Evolutionary conservation across 2,888 invertebrate species (phyloP).

Genomic region (Pristionchus maxplancki): DNA sequence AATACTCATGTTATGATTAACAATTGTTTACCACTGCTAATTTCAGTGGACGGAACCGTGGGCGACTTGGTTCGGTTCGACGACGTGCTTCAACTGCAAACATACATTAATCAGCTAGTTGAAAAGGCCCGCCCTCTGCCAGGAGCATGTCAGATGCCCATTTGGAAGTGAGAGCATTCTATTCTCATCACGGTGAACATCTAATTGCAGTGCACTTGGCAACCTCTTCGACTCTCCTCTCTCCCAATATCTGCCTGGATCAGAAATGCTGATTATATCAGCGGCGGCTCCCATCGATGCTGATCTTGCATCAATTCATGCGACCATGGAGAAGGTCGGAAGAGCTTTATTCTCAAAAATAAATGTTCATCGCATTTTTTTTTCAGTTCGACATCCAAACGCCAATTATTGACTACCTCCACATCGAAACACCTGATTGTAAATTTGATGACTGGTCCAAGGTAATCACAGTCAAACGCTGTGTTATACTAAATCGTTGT

Average conservation of each 20-base stretch:
- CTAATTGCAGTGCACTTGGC: background rate
- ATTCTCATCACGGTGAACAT: background rate
- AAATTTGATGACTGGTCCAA: background rate
- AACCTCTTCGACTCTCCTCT: background rate
- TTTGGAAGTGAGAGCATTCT: background rate
- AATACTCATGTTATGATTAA: no score
- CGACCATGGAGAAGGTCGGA: background rate
- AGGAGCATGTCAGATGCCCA: conserved; percentile 14
- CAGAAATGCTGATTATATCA: background rate
- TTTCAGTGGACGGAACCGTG: background rate
- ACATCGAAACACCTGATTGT: conserved; percentile 2
- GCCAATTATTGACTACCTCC: conserved; percentile 26
- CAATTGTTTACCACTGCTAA: background rate
- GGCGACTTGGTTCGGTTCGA: background rate
- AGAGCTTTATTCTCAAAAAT: background rate
- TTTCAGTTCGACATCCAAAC: conserved; percentile 37
- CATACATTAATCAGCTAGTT: background rate
- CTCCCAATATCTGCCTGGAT: background rate
- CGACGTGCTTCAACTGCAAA: background rate
- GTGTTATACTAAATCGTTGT: background rate
- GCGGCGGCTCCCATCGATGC: background rate
- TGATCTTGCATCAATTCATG: background rate
- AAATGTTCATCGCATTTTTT: background rate
- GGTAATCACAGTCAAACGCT: background rate
- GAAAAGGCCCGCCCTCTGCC: background rate